These are phyloP conservation scores for Spilogale gracilis DNA, from an alignment of 2,113 vertebrate species.

Conservation along the genomic window DNA sequence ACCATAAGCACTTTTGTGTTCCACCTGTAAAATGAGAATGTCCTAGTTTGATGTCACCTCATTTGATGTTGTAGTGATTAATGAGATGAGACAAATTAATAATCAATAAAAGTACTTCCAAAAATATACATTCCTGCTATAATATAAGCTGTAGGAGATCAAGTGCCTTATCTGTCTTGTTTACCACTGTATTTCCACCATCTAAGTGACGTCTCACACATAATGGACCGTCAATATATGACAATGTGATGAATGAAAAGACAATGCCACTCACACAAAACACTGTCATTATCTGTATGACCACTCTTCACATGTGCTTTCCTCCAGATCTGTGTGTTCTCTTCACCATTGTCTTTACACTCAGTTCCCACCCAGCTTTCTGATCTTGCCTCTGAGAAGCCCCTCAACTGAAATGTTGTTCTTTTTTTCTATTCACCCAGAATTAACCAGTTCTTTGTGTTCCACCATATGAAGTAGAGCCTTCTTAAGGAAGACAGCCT, in stretches of 20 bases:
- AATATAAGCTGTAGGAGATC: not conserved
- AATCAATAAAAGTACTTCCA: not conserved
- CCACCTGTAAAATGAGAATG: not conserved
- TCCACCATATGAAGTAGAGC: not conserved
- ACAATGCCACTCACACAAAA: not conserved
- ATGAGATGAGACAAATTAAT: not conserved
- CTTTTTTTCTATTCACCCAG: not conserved
- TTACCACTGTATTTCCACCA: not conserved
- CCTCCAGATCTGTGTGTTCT: not conserved
- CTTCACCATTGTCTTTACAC: not conserved
- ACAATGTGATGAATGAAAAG: not conserved
- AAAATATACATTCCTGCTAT: not conserved
- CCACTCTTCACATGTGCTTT: not conserved
- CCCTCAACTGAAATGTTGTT: not conserved
- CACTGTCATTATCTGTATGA: not conserved
- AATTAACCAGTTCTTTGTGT: not conserved
- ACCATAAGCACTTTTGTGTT: not conserved
- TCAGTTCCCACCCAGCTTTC: not conserved
- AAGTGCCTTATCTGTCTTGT: not conserved
- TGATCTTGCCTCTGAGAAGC: not conserved
- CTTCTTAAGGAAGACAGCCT: not conserved
- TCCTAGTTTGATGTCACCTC: not conserved
- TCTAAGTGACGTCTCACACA: not conserved
- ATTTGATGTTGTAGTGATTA: not conserved
- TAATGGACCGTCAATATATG: not conserved